These are phyloP conservation scores for Cotesia congregata DNA, from an alignment of 2,888 invertebrate genomes.

Conservation along the genomic window DNA sequence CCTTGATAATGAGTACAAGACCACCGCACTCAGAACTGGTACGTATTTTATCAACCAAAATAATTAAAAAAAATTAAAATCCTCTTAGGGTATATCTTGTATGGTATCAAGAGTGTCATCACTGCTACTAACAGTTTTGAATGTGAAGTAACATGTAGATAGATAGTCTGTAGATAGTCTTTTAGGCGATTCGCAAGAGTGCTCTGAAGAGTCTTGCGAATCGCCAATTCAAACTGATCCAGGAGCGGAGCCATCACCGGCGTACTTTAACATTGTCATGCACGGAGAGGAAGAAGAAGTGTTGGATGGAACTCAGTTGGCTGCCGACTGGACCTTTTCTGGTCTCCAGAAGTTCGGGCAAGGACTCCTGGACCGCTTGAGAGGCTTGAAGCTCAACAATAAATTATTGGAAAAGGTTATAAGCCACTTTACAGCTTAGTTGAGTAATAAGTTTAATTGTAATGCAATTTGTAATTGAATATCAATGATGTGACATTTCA, in stretches of 20 bases:
- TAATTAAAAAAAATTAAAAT: constrained; percentile 12
- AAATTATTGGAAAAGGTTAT: constrained; percentile 88
- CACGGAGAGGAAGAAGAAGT: constrained; percentile 88
- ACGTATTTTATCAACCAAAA: constrained; percentile 49
- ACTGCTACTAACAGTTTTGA: background rate
- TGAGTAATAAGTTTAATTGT: background rate
- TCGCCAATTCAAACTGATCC: constrained; percentile 49
- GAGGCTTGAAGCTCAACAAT: constrained; percentile 85
- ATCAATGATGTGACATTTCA: constrained; percentile 61
- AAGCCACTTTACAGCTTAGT: background rate
- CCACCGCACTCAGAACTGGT: constrained; percentile 90
- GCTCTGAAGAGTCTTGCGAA: constrained; percentile 53
- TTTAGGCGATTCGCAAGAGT: constrained; percentile 57
- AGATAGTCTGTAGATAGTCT: constrained; percentile 53
- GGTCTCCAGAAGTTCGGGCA: constrained; percentile 96
- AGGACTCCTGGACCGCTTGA: constrained; percentile 88
- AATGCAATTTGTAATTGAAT: background rate
- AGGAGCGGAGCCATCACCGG: constrained; percentile 95
- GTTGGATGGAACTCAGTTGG: constrained; percentile 91
- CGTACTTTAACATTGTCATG: constrained; percentile 93
- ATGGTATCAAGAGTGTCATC: too few relatives aligned
- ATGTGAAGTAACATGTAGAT: constrained; percentile 5
- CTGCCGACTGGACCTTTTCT: constrained; percentile 95
- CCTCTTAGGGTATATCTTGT: too few relatives aligned
- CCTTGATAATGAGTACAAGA: constrained; percentile 87